phyloP scores from a whole-genome alignment of 2,888 invertebrate species.

The Lamellibrachia satsuma region DNA sequence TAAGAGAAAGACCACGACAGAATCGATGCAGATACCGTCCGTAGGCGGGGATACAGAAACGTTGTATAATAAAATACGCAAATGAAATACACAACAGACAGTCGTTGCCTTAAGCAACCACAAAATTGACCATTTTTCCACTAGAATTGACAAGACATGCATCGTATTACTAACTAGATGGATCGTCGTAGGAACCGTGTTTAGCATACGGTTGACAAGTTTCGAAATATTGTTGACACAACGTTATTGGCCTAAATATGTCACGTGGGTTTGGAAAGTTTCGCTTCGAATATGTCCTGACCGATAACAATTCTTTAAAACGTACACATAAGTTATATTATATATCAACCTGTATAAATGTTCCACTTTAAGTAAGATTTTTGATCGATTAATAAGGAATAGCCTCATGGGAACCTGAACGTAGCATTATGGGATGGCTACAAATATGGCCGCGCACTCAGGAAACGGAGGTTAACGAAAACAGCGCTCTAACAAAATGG shows the following conservation, averaged over 20 bases:
- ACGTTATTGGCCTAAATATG: background rate
- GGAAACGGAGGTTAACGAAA: conserved; percentile 2
- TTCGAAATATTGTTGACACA: background rate
- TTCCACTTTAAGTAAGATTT: background rate
- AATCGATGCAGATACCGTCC: too few relatives aligned
- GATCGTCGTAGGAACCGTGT: background rate
- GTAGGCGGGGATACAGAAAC: background rate
- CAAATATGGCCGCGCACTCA: conserved; percentile 3
- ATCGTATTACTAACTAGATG: background rate
- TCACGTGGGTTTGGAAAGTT: background rate
- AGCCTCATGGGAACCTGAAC: background rate
- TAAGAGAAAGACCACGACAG: background rate
- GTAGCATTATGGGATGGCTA: conserved; percentile 17
- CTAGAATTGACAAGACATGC: background rate
- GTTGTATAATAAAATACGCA: background rate
- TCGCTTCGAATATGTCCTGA: background rate
- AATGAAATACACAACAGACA: background rate
- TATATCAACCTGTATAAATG: background rate
- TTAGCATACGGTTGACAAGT: background rate
- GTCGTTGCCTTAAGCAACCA: background rate
- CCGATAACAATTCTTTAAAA: background rate
- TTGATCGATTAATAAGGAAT: background rate
- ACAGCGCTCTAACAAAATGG: conserved; percentile 17
- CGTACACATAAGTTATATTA: background rate
- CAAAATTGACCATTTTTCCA: background rate